Evolutionary conservation across 2,888 invertebrate genomes (phyloP).

Genomic region (Ptychoptera contaminata): DNA sequence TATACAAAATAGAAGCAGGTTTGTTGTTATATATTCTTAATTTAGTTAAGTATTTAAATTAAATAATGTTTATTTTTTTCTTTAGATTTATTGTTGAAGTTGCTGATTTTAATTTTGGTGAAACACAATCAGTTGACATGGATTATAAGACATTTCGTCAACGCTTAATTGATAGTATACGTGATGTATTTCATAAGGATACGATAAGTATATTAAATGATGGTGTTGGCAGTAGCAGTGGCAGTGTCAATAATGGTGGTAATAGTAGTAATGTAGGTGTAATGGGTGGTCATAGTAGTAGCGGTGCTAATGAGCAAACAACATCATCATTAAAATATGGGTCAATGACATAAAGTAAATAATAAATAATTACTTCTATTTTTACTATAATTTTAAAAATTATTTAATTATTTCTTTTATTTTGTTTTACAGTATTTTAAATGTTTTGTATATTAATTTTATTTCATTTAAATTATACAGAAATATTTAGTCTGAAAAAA

Average conservation of each 20-base stretch:
- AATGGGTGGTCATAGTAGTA: neutral
- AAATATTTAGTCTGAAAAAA: no score
- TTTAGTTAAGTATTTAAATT: slow-evolving; percentile 1
- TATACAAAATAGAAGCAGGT: slow-evolving; percentile 65
- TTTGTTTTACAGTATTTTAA: neutral
- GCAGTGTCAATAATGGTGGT: neutral
- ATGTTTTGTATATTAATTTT: neutral
- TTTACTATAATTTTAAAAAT: neutral
- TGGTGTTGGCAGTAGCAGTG: neutral
- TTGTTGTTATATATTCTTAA: slow-evolving; percentile 12
- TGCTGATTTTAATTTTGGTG: slow-evolving; percentile 82
- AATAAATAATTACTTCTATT: neutral
- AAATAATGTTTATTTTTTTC: slow-evolving; percentile 11
- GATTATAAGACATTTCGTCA: slow-evolving; percentile 80
- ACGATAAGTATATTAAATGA: slow-evolving; percentile 11
- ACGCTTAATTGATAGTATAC: slow-evolving; percentile 61
- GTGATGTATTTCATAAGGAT: slow-evolving; percentile 34
- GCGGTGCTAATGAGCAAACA: no score
- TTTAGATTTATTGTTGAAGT: slow-evolving; percentile 67
- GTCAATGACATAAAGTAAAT: slow-evolving; percentile 15
- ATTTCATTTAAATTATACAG: neutral
- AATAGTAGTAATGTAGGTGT: neutral
- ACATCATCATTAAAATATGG: slow-evolving; percentile 13
- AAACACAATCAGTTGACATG: slow-evolving; percentile 52
- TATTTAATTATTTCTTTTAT: neutral